Evolutionary conservation across 2,797 vertebrate genomes (phyloP).

Genomic region (Pseudochirops cupreus): DNA sequence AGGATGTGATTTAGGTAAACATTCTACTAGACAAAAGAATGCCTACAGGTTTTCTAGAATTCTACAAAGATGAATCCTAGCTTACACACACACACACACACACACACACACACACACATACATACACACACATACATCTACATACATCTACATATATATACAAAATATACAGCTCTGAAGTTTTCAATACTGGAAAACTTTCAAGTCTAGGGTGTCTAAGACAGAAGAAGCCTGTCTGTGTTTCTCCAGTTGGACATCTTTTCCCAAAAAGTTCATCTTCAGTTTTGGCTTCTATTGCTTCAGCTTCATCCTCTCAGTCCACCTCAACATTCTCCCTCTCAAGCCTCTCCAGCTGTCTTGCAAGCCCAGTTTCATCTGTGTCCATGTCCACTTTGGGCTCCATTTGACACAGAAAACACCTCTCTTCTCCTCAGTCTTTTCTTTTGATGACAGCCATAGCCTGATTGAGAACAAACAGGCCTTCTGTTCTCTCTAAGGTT

Average conservation of each 20-base stretch:
- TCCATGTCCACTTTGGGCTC: constrained; percentile 95
- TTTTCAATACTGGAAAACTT: constrained; percentile 85
- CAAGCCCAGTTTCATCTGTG: constrained; percentile 96
- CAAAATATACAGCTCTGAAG: constrained; percentile 80
- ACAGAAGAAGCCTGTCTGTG: constrained; percentile 62
- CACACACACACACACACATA: too few relatives aligned
- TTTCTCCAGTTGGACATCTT: constrained; percentile 68
- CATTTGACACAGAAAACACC: constrained; percentile 83
- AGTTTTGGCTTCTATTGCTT: constrained; percentile 98
- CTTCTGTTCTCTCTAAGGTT: too few relatives aligned
- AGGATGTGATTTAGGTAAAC: neutral
- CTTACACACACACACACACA: neutral
- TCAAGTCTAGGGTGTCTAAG: constrained; percentile 80
- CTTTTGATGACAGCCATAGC: too few relatives aligned
- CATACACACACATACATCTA: too few relatives aligned
- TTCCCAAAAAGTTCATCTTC: constrained; percentile 90
- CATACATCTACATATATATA: constrained; percentile 48
- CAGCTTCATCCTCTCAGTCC: constrained; percentile 95
- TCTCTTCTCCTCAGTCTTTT: too few relatives aligned
- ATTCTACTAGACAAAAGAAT: neutral
- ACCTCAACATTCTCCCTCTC: constrained; percentile 98
- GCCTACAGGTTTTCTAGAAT: neutral
- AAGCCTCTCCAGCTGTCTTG: constrained; percentile 95
- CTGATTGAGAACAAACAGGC: too few relatives aligned
- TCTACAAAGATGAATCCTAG: neutral